Base-by-base conservation (phyloP, 2,113 vertebrate species). In the Protobothrops mucrosquamatus region DNA sequence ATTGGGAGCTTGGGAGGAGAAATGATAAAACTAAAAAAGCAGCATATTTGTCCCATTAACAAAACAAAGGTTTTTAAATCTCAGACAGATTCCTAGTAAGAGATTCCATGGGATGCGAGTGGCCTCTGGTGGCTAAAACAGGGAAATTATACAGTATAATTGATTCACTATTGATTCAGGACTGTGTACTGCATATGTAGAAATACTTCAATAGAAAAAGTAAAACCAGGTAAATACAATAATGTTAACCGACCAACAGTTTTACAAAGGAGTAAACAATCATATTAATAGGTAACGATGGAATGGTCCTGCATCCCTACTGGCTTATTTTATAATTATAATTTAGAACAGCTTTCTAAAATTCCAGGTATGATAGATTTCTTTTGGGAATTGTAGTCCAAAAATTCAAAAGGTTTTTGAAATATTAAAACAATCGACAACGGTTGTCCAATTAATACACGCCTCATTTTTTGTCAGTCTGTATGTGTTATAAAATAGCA, bases 41-140 rank as follows among this genome's bases (percentile, higher is more conserved):
- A 11, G 57, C 29, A 93, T 90, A 91, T 92, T 0, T 4, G 43
- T 34, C 93, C 93, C 26, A n/a, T 93, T 69, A 0, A 34, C 20
- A 87, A 90, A 34, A 9, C n/a, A 85, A 85, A 90, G 88, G 93
- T 94, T 89, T 94, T 94, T 92, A 91, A 22, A 81, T 96, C 85
- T 57, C 34, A 2, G 88, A 29, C 55, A 2, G 3, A 2, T 11
- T 39, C 20, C 24, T 61, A 86, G 43, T 23, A 89, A 90, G 52
- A 12, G 48, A 29, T 96, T 95, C 26, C 57, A 81, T 93, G 94
- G 93, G 61, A 92, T 95, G 88, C 0, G 96, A 57, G 96, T 95
- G 94, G 95, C 95, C 97, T 95, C 97, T 97, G 92, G 91, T 94
- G 97, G 22, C 64, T 88, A 15, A 26, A 23, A 51, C 4, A 20